These are phyloP conservation scores for Magallana nippona DNA, from an alignment of 2,888 invertebrate genomes.

Conservation along the genomic window DNA sequence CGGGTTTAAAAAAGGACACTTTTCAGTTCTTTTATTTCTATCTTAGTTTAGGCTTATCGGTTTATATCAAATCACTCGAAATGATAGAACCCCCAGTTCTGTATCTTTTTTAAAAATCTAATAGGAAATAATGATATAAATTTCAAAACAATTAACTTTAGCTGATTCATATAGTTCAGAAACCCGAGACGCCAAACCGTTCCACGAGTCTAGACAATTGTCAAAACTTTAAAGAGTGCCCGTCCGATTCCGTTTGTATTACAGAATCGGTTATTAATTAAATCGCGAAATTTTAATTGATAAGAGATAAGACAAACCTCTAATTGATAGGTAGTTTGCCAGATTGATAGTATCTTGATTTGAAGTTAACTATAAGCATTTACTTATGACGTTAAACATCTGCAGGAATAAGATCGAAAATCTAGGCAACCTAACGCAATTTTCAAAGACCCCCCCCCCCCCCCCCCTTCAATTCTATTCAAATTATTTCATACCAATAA, in stretches of 20 bases:
- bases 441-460: neutral
- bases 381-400: neutral
- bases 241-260: neutral
- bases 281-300: slow-evolving; percentile 22
- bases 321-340: slow-evolving; percentile 25
- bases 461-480: no score
- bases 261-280: neutral
- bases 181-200: neutral
- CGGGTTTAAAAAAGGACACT: no score
- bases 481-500: no score
- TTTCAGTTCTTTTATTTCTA: no score
- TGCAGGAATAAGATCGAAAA: neutral
- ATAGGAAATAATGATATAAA: neutral
- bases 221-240: neutral
- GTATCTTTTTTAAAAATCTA: no score
- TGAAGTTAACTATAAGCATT: neutral
- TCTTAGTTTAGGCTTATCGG: no score
- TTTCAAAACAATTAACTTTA: neutral
- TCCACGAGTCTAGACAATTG: neutral
- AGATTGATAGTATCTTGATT: slow-evolving; percentile 9
- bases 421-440: neutral
- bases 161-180: neutral
- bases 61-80: no score
- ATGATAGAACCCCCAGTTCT: no score
- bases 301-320: neutral